Evolutionary conservation across 2,888 invertebrate genomes (phyloP).

Genomic region (Tachystola acroxantha): DNA sequence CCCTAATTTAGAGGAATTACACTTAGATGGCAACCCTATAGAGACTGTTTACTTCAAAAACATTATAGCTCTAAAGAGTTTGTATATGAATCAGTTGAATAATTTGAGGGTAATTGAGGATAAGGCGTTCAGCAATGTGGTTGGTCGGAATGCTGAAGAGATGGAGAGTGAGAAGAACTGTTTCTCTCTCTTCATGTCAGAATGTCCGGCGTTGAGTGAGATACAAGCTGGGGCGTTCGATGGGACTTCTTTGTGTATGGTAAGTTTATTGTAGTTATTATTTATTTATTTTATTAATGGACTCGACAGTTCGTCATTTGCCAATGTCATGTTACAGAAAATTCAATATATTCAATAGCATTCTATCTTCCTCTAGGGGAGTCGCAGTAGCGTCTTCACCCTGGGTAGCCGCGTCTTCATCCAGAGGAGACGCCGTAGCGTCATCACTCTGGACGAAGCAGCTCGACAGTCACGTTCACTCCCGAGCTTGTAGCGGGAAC

Average conservation of each 20-base stretch:
- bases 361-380: no score
- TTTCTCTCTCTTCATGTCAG: slow-evolving; percentile 68
- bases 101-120: slow-evolving; percentile 49
- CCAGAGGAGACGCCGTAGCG: no score
- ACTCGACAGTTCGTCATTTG: no score
- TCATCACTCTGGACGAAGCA: no score
- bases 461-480: no score
- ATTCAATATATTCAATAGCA: no score
- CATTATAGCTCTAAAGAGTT: slow-evolving; percentile 55
- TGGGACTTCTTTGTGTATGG: slow-evolving; percentile 71
- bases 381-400: no score
- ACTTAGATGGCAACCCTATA: slow-evolving; percentile 75
- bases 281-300: no score
- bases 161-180: slow-evolving; percentile 40
- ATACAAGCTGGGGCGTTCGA: slow-evolving; percentile 67
- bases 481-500: no score
- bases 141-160: slow-evolving; percentile 46
- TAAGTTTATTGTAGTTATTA: slow-evolving; percentile 41
- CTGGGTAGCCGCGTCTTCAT: no score
- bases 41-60: slow-evolving; percentile 63
- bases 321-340: no score
- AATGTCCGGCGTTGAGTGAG: slow-evolving; percentile 53
- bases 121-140: slow-evolving; percentile 69
- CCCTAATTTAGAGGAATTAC: slow-evolving; percentile 66
- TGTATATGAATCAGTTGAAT: slow-evolving; percentile 62